Evolutionary conservation across 2,888 invertebrate genomes (phyloP).

Genomic region (Ramazzottius varieornatus): DNA sequence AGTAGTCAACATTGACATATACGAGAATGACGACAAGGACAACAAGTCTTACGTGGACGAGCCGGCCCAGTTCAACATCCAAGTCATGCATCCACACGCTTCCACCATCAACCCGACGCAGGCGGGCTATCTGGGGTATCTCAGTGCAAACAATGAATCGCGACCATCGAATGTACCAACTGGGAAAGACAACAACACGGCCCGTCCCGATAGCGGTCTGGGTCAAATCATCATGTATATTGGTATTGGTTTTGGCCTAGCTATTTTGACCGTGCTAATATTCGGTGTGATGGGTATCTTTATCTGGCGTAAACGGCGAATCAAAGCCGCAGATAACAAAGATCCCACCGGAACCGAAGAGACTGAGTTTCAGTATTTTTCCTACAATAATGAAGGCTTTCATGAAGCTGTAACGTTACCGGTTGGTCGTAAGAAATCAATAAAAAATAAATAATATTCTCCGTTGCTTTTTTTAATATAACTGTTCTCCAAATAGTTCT

Average conservation of each 20-base stretch:
- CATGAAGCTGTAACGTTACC: background rate
- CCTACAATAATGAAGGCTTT: background rate
- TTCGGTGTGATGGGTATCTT: too few relatives aligned
- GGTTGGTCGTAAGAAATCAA: background rate
- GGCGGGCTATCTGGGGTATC: background rate
- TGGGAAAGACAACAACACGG: too few relatives aligned
- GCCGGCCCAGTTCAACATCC: background rate
- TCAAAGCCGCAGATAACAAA: background rate
- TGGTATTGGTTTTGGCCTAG: background rate
- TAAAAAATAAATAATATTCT: too few relatives aligned
- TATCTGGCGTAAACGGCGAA: background rate
- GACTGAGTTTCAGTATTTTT: constrained; percentile 3
- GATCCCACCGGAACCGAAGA: background rate
- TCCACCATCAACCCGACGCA: background rate
- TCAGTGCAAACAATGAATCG: background rate
- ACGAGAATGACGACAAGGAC: background rate
- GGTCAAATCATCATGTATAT: background rate
- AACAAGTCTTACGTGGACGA: background rate
- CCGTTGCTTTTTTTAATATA: too few relatives aligned
- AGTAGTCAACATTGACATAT: background rate
- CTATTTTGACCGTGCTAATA: background rate
- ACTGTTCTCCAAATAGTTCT: too few relatives aligned
- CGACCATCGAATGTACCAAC: background rate
- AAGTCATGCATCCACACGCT: background rate
- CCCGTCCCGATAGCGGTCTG: background rate